Conservation (phyloP, 2,888 invertebrate genomes). For the Tortricodes alternella region DNA sequence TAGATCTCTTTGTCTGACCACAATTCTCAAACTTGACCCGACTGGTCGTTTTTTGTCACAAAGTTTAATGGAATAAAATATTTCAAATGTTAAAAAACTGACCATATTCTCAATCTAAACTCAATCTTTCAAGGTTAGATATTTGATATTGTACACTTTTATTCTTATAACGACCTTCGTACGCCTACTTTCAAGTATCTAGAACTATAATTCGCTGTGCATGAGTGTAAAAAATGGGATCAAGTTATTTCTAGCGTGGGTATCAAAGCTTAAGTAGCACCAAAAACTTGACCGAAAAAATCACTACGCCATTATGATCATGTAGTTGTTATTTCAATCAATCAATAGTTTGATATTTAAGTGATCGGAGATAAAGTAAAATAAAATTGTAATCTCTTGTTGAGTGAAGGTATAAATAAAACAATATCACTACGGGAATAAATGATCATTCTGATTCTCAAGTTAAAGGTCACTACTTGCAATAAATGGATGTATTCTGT, state of each 20-base stretch:
- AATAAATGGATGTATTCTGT: slow-evolving; percentile 30
- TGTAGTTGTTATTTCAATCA: slow-evolving; percentile 4
- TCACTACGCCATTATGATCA: not conserved
- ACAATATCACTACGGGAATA: slow-evolving; percentile 1
- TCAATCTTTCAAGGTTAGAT: slow-evolving; percentile 36
- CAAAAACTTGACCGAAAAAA: not conserved
- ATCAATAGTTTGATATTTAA: not conserved
- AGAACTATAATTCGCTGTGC: slow-evolving; percentile 34
- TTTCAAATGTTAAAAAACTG: slow-evolving; percentile 26
- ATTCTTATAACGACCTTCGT: slow-evolving; percentile 40
- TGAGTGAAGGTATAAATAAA: slow-evolving; percentile 11
- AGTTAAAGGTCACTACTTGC: slow-evolving; percentile 27
- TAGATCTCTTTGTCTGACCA: slow-evolving; percentile 3
- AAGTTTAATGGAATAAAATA: slow-evolving; percentile 13
- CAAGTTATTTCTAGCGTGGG: slow-evolving; percentile 7
- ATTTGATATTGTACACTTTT: slow-evolving; percentile 34
- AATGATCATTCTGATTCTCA: slow-evolving; percentile 17
- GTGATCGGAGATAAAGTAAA: slow-evolving; percentile 1
- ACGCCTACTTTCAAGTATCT: slow-evolving; percentile 44
- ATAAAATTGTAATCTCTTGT: not conserved
- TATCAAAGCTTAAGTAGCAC: not conserved
- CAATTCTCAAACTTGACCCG: not conserved
- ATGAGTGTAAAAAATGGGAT: slow-evolving; percentile 10
- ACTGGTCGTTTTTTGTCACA: slow-evolving; percentile 9
- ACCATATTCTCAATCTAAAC: slow-evolving; percentile 28